Base-by-base conservation (phyloP, 1,140 invertebrate species). In the Leptinotarsa texana region DNA sequence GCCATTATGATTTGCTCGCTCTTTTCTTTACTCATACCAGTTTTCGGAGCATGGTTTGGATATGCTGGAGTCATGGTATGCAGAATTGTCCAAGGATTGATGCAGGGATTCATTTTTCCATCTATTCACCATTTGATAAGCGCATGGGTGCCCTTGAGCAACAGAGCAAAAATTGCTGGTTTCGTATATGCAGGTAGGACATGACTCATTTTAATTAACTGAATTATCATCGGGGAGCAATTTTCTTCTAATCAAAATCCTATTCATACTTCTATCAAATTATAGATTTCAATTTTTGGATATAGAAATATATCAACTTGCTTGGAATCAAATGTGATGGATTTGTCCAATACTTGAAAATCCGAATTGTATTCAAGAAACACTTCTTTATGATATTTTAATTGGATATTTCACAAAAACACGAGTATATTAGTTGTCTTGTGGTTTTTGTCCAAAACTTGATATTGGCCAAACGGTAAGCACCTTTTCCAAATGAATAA, bases 91-190 rank as follows among this genome's bases (percentile, higher is more conserved):
- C 91, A 94, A 84, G 95, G 96, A 0, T 81, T 96, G 0, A 88
- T 87, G 27, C 91, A 96, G 86, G 95, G 95, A 13, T 89, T 94
- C 1, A 87, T 94, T 4, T 93, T 93, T 80, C 95, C 95, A 0
- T 89, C 90, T 65, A 88, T 94, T 5, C 94, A 96, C 79, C 91
- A 91, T 0, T 86, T 96, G 2, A 84, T 96, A 75, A 91, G 94
- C 0, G 92, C 92, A 80, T 97, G 96, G 95, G 89, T 80, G 22
- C 90, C 91, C 0, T 13, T 61, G 4, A 69, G 51, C 21, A 73
- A 68, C 61, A 66, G 76, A 33, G 69, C 73, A 13, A 72, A 71
- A 63, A 51, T 77, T 21, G 71, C 69, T 15, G 72, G 73, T 22
- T 77, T 74, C 65, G 73, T 77, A 1, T 77, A 77, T 62, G 74